Base-by-base conservation (phyloP, 1,140 invertebrate genomes). In the Drosophila kurseongensis region DNA sequence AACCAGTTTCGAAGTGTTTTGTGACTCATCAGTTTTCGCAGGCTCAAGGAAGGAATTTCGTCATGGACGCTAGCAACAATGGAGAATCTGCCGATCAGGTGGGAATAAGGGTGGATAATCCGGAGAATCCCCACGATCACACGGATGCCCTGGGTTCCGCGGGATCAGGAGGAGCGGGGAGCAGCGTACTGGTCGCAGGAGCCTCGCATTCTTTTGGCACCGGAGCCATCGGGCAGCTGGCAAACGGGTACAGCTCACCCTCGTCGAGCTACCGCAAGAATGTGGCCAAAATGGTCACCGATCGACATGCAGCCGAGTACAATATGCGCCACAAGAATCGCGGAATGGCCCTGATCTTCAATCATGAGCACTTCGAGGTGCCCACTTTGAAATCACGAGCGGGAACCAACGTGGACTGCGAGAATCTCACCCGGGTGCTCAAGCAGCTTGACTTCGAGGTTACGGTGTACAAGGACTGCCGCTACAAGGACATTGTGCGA, bases 281-380 rank as follows among this genome's bases (percentile, higher is more conserved):
- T 68, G 75, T 73, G 12, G 94, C 94, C 2, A 91, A 80, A 67
- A 95, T 95, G 94, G 94, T 96, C n/a, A 95, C 95, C 0, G 93
- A 94, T 14, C 94, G 94, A 67, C 95, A 96, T 91, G 95, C 95
- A 1, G 93, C 94, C 1, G 95, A 95, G 85, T 99, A 99, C 85
- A 97, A 97, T 77, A 98, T 98, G 97, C 95, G 95, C 74, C 96
- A 98, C 93, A 93, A 94, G 47, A 95, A 95, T 74, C 94, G 97
- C 56, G 98, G 98, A 35, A 79, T 95, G 69, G 97, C 97, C n/a
- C 81, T 98, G 4, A 97, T 99, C 74, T 97, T 99, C 78, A 98
- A 98, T 90, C 97, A 98, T 92, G 96, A 97, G 92, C 93, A 94
- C 79, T 97, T 97, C 80, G 94, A 94, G 62, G 92, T 94, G n/a